phyloP scores from a whole-genome alignment of 1,140 invertebrate species.

The Pseudomyrmex flavicornis region DNA sequence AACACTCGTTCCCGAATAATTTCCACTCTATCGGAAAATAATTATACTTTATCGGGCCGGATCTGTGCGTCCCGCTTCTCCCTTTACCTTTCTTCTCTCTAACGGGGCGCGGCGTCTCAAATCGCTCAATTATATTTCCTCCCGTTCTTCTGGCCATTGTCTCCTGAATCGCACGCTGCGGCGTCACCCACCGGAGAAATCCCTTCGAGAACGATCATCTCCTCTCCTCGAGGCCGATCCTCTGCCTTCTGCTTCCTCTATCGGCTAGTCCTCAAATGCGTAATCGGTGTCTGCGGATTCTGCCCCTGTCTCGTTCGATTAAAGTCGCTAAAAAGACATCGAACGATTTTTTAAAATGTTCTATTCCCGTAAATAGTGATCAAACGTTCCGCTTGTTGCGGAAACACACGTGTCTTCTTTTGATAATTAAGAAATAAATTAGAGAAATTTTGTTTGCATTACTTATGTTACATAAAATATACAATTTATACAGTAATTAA shows the following conservation, averaged over 20 bases:
- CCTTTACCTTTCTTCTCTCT: slow-evolving; percentile 38
- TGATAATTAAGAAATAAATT: neutral
- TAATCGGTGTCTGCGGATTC: slow-evolving; percentile 71
- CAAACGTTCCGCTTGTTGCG: neutral
- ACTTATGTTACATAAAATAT: neutral
- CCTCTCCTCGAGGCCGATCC: slow-evolving; percentile 62
- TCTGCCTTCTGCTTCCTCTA: slow-evolving; percentile 56
- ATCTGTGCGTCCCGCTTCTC: slow-evolving; percentile 64
- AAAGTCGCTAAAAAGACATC: slow-evolving; percentile 74
- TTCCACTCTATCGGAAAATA: slow-evolving; percentile 85
- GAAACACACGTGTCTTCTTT: neutral
- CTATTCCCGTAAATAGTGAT: neutral
- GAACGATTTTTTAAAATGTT: slow-evolving; percentile 30
- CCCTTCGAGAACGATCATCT: slow-evolving; percentile 69
- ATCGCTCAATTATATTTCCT: slow-evolving; percentile 84
- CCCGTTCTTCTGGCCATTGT: slow-evolving; percentile 74
- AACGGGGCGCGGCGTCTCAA: slow-evolving; percentile 75
- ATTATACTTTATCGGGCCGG: slow-evolving; percentile 84
- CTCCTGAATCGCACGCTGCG: slow-evolving; percentile 68
- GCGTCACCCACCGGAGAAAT: slow-evolving; percentile 63
- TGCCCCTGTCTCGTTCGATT: slow-evolving; percentile 75
- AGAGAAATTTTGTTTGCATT: no score
- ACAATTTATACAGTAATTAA: neutral
- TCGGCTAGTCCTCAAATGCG: slow-evolving; percentile 60
- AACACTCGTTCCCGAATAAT: slow-evolving; percentile 83